phyloP scores from a whole-genome alignment of 2,797 vertebrate species.

The Microctenopoma steveboyesi region DNA sequence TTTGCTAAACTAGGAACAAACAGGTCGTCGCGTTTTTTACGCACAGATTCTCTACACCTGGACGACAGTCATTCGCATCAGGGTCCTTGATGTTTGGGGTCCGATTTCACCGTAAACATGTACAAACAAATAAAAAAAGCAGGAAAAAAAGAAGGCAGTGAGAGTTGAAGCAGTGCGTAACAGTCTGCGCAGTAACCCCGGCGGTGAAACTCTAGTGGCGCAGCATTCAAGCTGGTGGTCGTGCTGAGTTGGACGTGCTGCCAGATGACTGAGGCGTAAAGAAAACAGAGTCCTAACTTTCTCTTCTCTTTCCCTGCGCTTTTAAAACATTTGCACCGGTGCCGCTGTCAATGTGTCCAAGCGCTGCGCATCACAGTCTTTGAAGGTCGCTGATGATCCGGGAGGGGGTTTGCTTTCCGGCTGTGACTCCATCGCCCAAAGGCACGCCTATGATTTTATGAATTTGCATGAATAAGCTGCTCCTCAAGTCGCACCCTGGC shows the following conservation, averaged over 20 bases:
- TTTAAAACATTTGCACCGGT: constrained; percentile 50
- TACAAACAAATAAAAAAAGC: constrained; percentile 13
- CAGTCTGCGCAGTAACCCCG: constrained; percentile 28
- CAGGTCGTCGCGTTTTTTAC: constrained; percentile 47
- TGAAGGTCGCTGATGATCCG: constrained; percentile 88
- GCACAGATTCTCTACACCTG: constrained; percentile 23
- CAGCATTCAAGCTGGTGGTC: constrained; percentile 32
- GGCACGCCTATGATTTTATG: constrained; percentile 87
- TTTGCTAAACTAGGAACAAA: constrained; percentile 17
- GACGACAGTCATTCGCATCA: constrained; percentile 33
- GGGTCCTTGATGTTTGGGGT: constrained; percentile 9
- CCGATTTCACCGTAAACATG: constrained; percentile 14
- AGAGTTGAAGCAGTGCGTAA: constrained; percentile 14
- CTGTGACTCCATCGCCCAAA: constrained; percentile 81
- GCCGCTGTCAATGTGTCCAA: constrained; percentile 68
- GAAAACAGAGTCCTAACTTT: constrained; percentile 52
- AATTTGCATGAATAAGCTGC: constrained; percentile 86
- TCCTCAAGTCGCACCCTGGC: constrained; percentile 69
- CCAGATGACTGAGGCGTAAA: constrained; percentile 22
- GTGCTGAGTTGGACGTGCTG: constrained; percentile 27
- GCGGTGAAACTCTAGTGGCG: constrained; percentile 50
- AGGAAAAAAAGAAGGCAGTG: constrained; percentile 9
- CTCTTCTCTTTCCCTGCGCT: constrained; percentile 40
- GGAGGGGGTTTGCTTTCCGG: constrained; percentile 85
- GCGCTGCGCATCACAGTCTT: constrained; percentile 81